Evolutionary conservation across 2,888 invertebrate species (phyloP).

Genomic region (Drosophila koepferae): DNA sequence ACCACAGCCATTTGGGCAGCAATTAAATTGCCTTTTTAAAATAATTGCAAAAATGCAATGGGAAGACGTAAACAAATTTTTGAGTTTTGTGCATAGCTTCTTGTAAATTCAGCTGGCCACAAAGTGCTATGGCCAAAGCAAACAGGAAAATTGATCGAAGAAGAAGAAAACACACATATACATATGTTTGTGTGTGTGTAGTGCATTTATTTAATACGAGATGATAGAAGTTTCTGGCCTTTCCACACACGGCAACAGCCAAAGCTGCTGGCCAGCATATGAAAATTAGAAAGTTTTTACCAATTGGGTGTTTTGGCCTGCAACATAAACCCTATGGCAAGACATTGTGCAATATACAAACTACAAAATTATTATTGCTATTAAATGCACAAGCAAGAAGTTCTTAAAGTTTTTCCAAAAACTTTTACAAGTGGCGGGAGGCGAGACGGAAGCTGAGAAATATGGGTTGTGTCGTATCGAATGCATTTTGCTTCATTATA

Average conservation of each 20-base stretch:
- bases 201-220: slow-evolving; percentile 55
- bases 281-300: slow-evolving; percentile 72
- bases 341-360: slow-evolving; percentile 70
- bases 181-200: background rate
- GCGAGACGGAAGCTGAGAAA: background rate
- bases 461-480: slow-evolving; percentile 48
- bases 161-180: slow-evolving; percentile 13
- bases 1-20: slow-evolving; percentile 36
- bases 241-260: slow-evolving; percentile 29
- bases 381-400: slow-evolving; percentile 77
- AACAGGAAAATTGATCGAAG: slow-evolving; percentile 62
- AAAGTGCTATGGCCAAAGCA: slow-evolving; percentile 50
- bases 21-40: slow-evolving; percentile 71
- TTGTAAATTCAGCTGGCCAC: slow-evolving; percentile 52
- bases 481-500: slow-evolving; percentile 68
- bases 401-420: slow-evolving; percentile 68
- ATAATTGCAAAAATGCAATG: slow-evolving; percentile 69
- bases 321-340: slow-evolving; percentile 63
- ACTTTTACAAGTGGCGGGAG: too few relatives aligned
- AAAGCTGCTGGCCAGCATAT: slow-evolving; percentile 58
- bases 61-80: slow-evolving; percentile 56
- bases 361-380: slow-evolving; percentile 80
- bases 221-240: slow-evolving; percentile 44
- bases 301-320: slow-evolving; percentile 11
- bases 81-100: slow-evolving; percentile 40